phyloP scores from a whole-genome alignment of 2,113 vertebrate genomes.

The Beaufortia kweichowensis region DNA sequence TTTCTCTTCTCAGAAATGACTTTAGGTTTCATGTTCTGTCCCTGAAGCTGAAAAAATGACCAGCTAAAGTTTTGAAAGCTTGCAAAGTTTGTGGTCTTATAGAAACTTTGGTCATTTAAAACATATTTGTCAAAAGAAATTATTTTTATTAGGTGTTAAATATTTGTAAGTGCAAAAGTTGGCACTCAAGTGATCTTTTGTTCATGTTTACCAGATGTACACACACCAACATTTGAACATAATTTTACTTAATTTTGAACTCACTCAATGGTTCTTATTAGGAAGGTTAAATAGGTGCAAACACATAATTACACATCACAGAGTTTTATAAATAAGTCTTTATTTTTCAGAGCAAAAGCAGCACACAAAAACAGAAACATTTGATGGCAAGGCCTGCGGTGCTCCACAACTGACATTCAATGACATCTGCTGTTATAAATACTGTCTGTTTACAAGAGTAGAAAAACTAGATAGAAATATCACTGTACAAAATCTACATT shows the following conservation, averaged over 20 bases:
- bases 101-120: no score
- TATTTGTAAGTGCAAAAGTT: no score
- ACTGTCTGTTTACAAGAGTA: constrained; percentile 85
- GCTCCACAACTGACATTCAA: constrained; percentile 81
- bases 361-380: constrained; percentile 83
- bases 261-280: no score
- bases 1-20: background rate
- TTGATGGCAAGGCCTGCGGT: constrained; percentile 80
- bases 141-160: no score
- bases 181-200: no score
- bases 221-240: no score
- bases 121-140: background rate
- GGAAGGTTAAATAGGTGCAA: no score
- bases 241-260: background rate
- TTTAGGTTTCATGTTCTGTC: background rate
- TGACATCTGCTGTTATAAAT: constrained; percentile 91
- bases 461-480: constrained; percentile 93
- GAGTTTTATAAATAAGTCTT: constrained; percentile 70
- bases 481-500: constrained; percentile 92
- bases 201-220: no score
- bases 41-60: background rate
- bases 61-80: no score
- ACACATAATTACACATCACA: background rate
- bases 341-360: constrained; percentile 92
- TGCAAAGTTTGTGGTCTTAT: background rate